phyloP scores from a whole-genome alignment of 2,797 vertebrate species.

The Coregonus suidteri region DNA sequence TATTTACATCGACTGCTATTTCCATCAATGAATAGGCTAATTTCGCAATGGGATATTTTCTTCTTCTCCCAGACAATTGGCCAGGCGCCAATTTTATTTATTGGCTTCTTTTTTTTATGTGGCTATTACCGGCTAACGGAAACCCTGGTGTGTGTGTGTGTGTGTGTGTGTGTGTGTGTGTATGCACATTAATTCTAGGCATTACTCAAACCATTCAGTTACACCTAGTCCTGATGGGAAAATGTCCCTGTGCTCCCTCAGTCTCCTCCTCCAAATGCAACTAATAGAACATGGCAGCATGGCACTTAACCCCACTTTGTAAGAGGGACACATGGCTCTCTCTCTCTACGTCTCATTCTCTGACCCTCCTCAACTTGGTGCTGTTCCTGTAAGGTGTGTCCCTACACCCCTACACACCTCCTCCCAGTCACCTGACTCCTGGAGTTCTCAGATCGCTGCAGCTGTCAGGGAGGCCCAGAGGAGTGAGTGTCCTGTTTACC shows the following conservation, averaged over 20 bases:
- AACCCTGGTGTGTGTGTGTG: no score
- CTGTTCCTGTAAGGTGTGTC: constrained; percentile 39
- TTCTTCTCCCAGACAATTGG: no score
- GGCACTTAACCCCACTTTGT: constrained; percentile 65
- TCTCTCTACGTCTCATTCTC: constrained; percentile 32
- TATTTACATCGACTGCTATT: no score
- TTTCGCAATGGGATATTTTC: no score
- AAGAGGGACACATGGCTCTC: constrained; percentile 37
- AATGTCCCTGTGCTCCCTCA: constrained; percentile 27
- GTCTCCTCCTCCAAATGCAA: constrained; percentile 50
- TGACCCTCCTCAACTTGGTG: constrained; percentile 7
- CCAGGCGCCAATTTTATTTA: no score
- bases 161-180: no score
- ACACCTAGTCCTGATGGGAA: background rate
- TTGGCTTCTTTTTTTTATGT: no score
- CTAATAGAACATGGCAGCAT: constrained; percentile 47
- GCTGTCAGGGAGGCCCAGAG: constrained; percentile 54
- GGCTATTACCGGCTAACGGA: no score
- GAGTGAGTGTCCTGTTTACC: constrained; percentile 46
- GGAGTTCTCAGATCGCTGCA: constrained; percentile 58
- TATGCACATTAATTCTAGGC: no score
- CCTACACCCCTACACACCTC: constrained; percentile 38
- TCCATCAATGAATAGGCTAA: no score
- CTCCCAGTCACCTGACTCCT: background rate
- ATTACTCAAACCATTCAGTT: background rate